Evolutionary conservation across 2,888 invertebrate genomes (phyloP), one percentile per base, ranked within the genome.

Genomic region (Limnephilus rhombicus): DNA sequence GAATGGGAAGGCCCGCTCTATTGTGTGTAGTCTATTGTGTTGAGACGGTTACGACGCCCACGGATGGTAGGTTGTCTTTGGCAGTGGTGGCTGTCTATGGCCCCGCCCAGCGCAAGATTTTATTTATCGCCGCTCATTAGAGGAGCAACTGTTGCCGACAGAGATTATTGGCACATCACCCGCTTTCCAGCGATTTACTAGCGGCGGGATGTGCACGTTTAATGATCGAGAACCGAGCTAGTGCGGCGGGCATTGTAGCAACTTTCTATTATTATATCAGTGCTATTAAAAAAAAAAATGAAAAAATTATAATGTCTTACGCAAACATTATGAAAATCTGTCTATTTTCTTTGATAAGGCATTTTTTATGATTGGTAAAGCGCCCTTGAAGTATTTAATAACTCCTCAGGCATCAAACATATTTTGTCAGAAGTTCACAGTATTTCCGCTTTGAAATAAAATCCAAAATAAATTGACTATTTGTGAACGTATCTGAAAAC

Each of bases 121-220:
- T 92, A 93, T 93, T 93, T 93, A 93, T 93, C 91, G 88, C 89
- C 91, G 34, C 80, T 91, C 91, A 93, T 93, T 91, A 91, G 89
- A 90, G 83, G 80, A 80, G 49, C 41, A 85, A 85, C 89, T 89
- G 89, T 91, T 91, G 91, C 89, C 86, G 89, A 82, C 90, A 92
- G 92, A 92, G 85, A 86, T 80, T 93, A 86, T 88, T 93, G 93
- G 93, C 93, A 91, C 85, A 53, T 81, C 41, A 92, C 89, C 88
- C 87, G 87, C 68, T 90, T 81, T 53, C 86, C 45, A 2, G 86
- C 86, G 86, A 41, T 86, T 86, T 41, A 90, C 68, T 90, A 68
- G 85, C 90, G 68, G 68, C 83, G 45, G 53, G 87, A 87, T 87
- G 49, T 31, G 13, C 49, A 87, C 49, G 53, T 41, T 68, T 53